Evolutionary conservation across 1,140 invertebrate species (phyloP), one percentile per base, ranked within the genome.

Genomic region (Archegozetes longisetosus): DNA sequence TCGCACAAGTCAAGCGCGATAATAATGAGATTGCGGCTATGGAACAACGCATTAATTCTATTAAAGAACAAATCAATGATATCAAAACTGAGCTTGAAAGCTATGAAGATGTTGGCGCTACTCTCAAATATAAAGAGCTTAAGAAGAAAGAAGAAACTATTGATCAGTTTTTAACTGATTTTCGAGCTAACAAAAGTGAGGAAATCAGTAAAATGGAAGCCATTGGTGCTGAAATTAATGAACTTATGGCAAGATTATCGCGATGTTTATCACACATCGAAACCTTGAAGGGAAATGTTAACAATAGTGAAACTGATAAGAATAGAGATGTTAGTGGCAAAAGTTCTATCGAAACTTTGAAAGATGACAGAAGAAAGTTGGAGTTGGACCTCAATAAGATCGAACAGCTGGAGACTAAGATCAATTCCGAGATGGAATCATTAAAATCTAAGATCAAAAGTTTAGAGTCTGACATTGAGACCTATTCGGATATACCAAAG

Each of bases 1-100:
- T 63, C 14, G 62, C 62, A 1, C 62, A 63, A 48, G 54, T 63
- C 12, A 61, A 61, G 51, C 14, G 62, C 14, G 62, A 63, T 50
- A 63, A 63, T 32, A 28, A 55, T 27, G 53, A 60, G 29, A 63
- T 63, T 13, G n/a, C 3, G 22, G 9, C 4, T 14, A 28, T 60
- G 14, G 58, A 61, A 20, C 29, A 2, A 3, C 24, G 47, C 25
- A 27, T 53, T 17, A 46, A 55, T 28, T 32, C 48, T 24, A 46
- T 48, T n/a, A 52, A n/a, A 22, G n/a, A 24, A 12, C 13, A 6
- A 9, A 40, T 50, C 6, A 20, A 55, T 17, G 46, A 63, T 12
- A 32, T 57, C n/a, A 51, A 63, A 23, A 26, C 20, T 14, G 46
- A 53, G 23, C 22, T 60, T 6, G 40, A 49, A 28, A 53, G 28